Percentiles rank a stretch among this genome's conserved stretches.
Conservation (phyloP, 2,888 invertebrate genomes). For the Hirtodrosophila trivittata region DNA sequence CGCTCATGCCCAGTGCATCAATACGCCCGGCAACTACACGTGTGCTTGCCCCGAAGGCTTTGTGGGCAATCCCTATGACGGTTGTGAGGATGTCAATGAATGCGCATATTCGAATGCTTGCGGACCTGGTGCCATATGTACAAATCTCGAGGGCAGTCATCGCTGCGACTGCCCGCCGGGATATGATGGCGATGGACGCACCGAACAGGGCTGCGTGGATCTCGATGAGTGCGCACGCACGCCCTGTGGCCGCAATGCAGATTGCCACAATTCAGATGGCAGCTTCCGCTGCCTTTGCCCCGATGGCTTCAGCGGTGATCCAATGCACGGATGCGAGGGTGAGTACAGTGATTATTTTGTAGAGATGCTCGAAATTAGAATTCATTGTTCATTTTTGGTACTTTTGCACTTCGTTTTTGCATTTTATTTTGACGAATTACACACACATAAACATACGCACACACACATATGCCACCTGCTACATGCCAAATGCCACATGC, state of each 20-base stretch:
- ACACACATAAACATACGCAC: conserved; percentile 36
- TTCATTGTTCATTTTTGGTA: conserved; percentile 27
- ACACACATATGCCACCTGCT: conserved; percentile 20
- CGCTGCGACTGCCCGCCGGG: conserved; percentile 94
- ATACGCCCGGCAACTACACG: conserved; percentile 93
- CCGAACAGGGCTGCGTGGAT: conserved; percentile 88
- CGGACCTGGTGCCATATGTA: conserved; percentile 91
- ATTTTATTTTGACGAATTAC: conserved; percentile 31
- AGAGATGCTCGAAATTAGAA: no score
- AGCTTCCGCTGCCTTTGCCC: conserved; percentile 92
- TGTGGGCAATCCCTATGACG: conserved; percentile 91
- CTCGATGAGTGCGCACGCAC: conserved; percentile 90
- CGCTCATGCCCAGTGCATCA: conserved; percentile 91
- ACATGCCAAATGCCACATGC: conserved; percentile 39
- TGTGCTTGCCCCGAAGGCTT: conserved; percentile 93
- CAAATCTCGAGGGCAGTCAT: conserved; percentile 91
- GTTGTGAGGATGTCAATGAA: conserved; percentile 93
- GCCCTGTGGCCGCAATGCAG: conserved; percentile 91
- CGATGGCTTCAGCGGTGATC: conserved; percentile 92
- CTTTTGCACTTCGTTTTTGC: conserved; percentile 38
- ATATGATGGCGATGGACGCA: conserved; percentile 91
- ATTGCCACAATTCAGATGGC: conserved; percentile 91
- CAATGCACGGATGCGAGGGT: conserved; percentile 87
- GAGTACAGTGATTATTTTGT: conserved; percentile 39
- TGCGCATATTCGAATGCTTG: conserved; percentile 90